These are phyloP conservation scores for Ptychobarbus kaznakovi DNA, from an alignment of 2,797 vertebrate species.

Conservation along the genomic window DNA sequence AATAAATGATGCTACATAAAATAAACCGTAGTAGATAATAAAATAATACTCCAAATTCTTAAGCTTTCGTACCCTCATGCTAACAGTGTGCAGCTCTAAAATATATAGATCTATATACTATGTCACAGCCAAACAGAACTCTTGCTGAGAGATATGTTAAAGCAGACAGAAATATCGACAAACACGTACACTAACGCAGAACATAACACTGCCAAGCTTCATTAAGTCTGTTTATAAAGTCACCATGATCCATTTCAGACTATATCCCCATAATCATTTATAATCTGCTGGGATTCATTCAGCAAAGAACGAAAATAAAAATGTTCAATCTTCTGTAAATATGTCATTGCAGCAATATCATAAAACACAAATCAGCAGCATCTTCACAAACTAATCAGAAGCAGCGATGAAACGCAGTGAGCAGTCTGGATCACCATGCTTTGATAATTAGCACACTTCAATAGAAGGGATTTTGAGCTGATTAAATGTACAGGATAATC, in stretches of 20 bases:
- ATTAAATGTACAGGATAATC: conserved; percentile 4
- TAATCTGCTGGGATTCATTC: neutral
- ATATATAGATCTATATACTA: conserved; percentile 40
- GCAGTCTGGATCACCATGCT: conserved; percentile 9
- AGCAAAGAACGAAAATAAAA: neutral
- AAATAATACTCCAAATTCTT: neutral
- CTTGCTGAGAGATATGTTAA: conserved; percentile 7
- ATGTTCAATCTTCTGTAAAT: conserved; percentile 8
- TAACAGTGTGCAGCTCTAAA: neutral
- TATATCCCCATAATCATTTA: neutral
- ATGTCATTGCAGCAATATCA: neutral
- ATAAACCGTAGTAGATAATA: too few relatives aligned
- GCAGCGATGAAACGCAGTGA: neutral
- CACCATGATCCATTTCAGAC: neutral
- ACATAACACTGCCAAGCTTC: conserved; percentile 19
- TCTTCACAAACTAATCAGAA: conserved; percentile 11
- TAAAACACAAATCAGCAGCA: neutral
- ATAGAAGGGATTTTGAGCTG: neutral
- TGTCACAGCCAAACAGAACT: conserved; percentile 43
- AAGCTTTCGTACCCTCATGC: neutral
- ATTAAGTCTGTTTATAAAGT: neutral
- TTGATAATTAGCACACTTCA: conserved; percentile 26
- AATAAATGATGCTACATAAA: neutral
- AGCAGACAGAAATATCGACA: conserved; percentile 6
- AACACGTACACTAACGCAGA: neutral